phyloP scores from a whole-genome alignment of 2,797 vertebrate species.

The Lates japonicus region DNA sequence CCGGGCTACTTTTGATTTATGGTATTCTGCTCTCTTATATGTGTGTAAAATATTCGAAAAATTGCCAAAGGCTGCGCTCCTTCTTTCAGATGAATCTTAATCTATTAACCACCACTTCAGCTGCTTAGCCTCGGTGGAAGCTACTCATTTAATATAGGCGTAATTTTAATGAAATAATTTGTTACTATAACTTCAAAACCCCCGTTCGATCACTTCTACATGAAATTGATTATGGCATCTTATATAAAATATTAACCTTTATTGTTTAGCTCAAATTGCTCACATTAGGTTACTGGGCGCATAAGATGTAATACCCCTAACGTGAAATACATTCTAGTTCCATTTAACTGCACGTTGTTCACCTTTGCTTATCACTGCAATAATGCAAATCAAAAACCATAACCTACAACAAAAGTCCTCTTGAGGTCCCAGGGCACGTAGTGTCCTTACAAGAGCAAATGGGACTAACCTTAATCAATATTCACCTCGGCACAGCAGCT shows the following conservation, averaged over 20 bases:
- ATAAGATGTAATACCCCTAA: too few species aligned
- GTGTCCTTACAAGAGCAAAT: conserved; percentile 4
- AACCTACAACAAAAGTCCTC: not conserved
- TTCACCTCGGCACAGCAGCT: conserved; percentile 27
- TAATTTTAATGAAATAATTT: not conserved
- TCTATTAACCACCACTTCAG: not conserved
- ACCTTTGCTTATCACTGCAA: not conserved
- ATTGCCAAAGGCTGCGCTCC: not conserved
- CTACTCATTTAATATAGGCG: not conserved
- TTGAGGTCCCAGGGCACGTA: not conserved
- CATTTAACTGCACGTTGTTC: not conserved
- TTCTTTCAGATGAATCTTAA: not conserved
- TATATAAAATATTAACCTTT: not conserved
- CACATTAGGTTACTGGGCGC: not conserved
- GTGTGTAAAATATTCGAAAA: not conserved
- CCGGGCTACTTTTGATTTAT: conserved; percentile 33
- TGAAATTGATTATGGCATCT: not conserved
- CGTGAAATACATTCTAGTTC: not conserved
- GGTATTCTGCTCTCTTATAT: not conserved
- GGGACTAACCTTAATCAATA: conserved; percentile 37
- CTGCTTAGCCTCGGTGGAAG: not conserved
- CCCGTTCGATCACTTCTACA: not conserved
- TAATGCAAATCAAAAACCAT: too few species aligned
- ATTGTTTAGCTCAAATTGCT: not conserved
- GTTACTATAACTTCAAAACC: not conserved